Evolutionary conservation across 53 echinoderm and acorn worm species (phyloP).

Genomic region (Antedon mediterranea): DNA sequence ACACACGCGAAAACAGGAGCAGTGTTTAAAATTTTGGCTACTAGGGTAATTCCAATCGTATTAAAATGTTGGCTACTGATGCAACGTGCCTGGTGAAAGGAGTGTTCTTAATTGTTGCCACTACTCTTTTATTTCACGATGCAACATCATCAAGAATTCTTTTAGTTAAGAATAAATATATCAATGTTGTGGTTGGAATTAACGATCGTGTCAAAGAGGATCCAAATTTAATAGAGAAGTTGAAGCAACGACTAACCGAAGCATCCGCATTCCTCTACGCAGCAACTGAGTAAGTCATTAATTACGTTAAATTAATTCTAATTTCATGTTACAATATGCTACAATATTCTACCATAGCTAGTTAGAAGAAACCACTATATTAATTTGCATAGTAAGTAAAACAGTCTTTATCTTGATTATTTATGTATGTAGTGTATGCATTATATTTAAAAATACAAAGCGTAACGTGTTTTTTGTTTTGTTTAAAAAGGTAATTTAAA

Average conservation of each 20-base stretch:
- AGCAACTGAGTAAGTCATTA: conserved; percentile 79
- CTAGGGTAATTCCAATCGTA: not conserved
- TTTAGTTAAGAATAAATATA: conserved; percentile 11
- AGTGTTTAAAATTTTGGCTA: not conserved
- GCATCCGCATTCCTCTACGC: conserved; percentile 52
- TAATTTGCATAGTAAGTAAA: no score
- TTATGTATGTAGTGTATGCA: no score
- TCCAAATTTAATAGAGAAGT: conserved; percentile 32
- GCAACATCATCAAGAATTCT: not conserved
- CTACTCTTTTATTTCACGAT: not conserved
- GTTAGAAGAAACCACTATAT: no score
- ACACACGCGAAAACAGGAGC: not conserved
- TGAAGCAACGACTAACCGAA: conserved; percentile 39
- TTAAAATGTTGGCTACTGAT: not conserved
- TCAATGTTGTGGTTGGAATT: conserved; percentile 51
- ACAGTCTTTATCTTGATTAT: no score
- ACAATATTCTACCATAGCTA: no score
- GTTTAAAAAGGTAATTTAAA: no score
- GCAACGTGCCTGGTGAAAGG: not conserved
- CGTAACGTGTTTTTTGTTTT: no score
- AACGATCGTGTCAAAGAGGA: conserved; percentile 44
- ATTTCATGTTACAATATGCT: no score
- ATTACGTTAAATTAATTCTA: no score
- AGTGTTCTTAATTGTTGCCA: not conserved
- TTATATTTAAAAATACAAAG: no score